These are phyloP conservation scores for Panurus biarmicus DNA, from an alignment of 2,113 vertebrate species.

Conservation along the genomic window DNA sequence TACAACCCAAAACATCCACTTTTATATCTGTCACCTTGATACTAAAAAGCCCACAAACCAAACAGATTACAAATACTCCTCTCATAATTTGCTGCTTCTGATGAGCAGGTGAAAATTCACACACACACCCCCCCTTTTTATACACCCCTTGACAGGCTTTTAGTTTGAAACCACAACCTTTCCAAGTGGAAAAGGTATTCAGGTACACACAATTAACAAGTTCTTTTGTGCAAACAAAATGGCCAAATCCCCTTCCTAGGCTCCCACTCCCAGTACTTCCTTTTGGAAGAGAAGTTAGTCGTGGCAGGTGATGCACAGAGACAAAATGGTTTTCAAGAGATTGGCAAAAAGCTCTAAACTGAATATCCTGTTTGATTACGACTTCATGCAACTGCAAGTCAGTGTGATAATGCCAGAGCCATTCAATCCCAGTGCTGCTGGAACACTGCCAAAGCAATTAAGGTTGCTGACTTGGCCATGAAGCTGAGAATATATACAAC, in stretches of 20 bases:
- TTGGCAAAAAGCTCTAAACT: constrained; percentile 45
- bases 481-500: constrained; percentile 28
- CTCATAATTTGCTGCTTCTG: neutral
- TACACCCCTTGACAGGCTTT: neutral
- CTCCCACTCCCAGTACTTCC: neutral
- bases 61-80: neutral
- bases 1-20: neutral
- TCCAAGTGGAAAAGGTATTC: neutral
- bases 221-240: neutral
- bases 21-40: neutral
- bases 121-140: neutral
- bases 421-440: constrained; percentile 55
- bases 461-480: constrained; percentile 43
- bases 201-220: neutral
- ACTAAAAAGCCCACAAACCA: neutral
- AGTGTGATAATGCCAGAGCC: constrained; percentile 48
- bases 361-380: constrained; percentile 36
- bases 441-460: constrained; percentile 66
- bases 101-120: neutral
- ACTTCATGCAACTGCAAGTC: constrained; percentile 51
- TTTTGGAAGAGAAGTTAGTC: neutral
- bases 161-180: neutral
- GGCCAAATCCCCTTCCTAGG: neutral
- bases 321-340: neutral
- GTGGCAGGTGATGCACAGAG: constrained; percentile 23